A percentile compares a stretch with the other conserved stretches of the same genome.
phyloP scores from a whole-genome alignment of 2,888 invertebrate genomes.

The Leptinotarsa tumamoca region DNA sequence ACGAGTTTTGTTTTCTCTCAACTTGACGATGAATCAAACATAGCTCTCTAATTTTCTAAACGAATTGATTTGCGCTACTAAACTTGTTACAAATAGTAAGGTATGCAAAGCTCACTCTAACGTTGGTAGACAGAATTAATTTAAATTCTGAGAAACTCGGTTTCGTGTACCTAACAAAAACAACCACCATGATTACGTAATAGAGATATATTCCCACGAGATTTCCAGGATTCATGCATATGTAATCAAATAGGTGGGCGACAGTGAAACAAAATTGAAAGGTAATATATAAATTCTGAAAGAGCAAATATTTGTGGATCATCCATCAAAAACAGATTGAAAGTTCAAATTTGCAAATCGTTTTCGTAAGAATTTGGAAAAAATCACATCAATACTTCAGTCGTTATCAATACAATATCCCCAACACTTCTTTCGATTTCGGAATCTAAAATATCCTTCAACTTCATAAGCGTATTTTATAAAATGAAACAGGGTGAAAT shows the following conservation, averaged over 20 bases:
- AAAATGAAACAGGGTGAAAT: too few species aligned
- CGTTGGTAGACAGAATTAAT: slow-evolving; percentile 34
- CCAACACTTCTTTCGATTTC: too few species aligned
- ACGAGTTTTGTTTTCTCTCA: neutral
- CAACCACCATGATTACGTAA: slow-evolving; percentile 36
- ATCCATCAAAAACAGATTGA: too few species aligned
- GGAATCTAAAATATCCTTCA: too few species aligned
- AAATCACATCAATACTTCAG: too few species aligned
- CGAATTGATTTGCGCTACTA: neutral
- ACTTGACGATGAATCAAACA: slow-evolving; percentile 17
- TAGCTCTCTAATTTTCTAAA: slow-evolving; percentile 1
- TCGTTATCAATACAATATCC: too few species aligned
- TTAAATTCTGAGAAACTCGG: slow-evolving; percentile 37
- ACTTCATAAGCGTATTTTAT: too few species aligned
- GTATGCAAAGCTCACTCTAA: slow-evolving; percentile 33
- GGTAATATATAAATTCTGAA: too few species aligned
- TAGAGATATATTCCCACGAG: neutral
- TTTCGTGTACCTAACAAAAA: slow-evolving; percentile 32
- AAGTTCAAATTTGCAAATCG: too few species aligned
- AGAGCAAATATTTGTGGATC: too few species aligned
- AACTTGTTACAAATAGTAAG: slow-evolving; percentile 7
- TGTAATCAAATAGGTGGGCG: neutral
- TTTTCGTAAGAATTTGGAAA: too few species aligned
- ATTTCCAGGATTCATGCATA: neutral
- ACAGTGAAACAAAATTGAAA: too few species aligned